Base-by-base conservation (phyloP, 2,888 invertebrate genomes). In the Melieria omissa region DNA sequence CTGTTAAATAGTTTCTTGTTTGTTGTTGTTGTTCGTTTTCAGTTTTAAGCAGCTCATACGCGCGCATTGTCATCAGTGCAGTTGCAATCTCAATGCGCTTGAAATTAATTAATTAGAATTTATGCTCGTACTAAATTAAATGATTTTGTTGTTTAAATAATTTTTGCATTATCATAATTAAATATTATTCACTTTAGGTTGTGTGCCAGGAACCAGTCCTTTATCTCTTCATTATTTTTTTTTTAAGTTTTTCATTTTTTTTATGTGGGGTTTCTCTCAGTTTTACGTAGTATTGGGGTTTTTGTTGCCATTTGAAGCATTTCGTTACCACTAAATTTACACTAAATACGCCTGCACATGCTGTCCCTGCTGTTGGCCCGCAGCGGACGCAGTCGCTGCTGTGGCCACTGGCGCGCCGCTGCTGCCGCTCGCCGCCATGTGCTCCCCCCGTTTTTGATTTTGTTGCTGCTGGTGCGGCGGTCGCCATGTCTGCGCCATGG, bases 401-500 rank as follows among this genome's bases (percentile, higher is more conserved):
- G 81, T 61, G 78, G 69, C 9, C 52, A 16, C 69, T 68, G 12
- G 57, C 64, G 44, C 47, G 77, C 12, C 71, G 72, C n/a, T 74
- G 77, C 60, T 79, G 80, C 58, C 75, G 73, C 16, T 77, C 73
- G 65, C 78, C 73, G 73, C 74, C 29, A 29, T 75, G 75, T 61
- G 73, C 70, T 58, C 69, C 58, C 72, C 75, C 52, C 73, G 73
- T 60, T 88, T 88, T 75, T 89, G 88, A 78, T 76, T 74, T 69
- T 78, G 77, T 45, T 77, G 78, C 61, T 77, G 73, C 46, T 72
- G 74, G 58, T 74, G 74, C 65, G 72, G 73, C 69, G 84, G 87
- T 88, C 89, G 84, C 89, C 85, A 90, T 88, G 90, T 84, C 76
- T 85, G 86, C 41, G 86, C 79, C 64, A 81, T 72, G 47, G 81